Base-by-base conservation (phyloP, 2,797 vertebrate genomes). In the Tauraco hartlaubi region DNA sequence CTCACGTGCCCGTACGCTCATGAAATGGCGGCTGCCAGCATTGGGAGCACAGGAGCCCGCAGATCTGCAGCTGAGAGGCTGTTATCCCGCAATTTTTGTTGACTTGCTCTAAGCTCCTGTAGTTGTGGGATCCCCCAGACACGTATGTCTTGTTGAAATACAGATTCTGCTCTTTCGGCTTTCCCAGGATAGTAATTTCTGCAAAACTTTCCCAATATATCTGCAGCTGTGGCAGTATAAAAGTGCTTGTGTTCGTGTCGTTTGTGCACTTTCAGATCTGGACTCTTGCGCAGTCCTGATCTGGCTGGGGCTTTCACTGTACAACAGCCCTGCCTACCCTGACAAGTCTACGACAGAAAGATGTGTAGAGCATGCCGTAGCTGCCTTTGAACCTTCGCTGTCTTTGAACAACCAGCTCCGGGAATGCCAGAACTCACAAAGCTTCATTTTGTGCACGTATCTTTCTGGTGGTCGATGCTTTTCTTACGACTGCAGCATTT, bases 1-100 rank as follows among this genome's bases (percentile, higher is more conserved):
- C 41, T 35, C 4, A 4, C 3, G 3, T 58, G 51, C 18, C 21
- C 4, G 0, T 28, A 35, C 12, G 0, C 33, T 9, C 12, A 4
- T 15, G 17, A 6, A 33, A 1, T 16, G 3, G 58, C 51, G 28
- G 49, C 62, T 7, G 4, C 44, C 21, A 55, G 68, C 18, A 12
- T 1, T 5, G 73, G 49, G 33, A 54, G 49, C 6, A 11, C 52
- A 26, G 59, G 26, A 11, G 23, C 51, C 59, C 43, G 54, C 58
- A 37, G 80, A 52, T 37, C 62, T n/a, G n/a, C 54, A 33, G 21
- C 74, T 44, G 29, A 59, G 61, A 35, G 14, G 44, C 22, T 31
- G 2, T 29, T 3, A 8, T 26, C 11, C 76, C 80, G 59, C 59
- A 9, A 5, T 11, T 3, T 6, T 20, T 23, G 5, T 58, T 68